Conservation (phyloP, 2,113 vertebrate species). For the Ophthalmotilapia sp. region DNA sequence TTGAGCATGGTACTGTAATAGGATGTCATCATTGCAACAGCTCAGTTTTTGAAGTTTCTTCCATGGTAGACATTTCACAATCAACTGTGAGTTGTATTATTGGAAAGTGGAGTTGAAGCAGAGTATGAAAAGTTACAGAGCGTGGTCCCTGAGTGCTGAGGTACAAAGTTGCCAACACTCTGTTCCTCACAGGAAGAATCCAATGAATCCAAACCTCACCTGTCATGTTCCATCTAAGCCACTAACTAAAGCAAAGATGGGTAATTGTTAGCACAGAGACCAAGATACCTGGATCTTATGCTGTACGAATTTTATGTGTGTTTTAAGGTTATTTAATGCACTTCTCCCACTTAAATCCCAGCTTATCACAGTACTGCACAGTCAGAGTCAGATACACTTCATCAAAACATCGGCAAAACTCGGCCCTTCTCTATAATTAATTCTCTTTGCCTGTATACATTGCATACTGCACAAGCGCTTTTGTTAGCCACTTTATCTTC, state of each 20-base stretch:
- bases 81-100: background rate
- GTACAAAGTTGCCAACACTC: background rate
- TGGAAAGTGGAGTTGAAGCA: background rate
- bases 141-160: background rate
- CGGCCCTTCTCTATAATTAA: slow-evolving; percentile 35
- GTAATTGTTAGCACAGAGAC: background rate
- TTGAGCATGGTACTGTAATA: background rate
- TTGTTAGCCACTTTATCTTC: slow-evolving; percentile 21
- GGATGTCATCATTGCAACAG: background rate
- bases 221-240: background rate
- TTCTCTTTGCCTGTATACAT: slow-evolving; percentile 11
- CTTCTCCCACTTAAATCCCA: background rate
- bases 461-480: background rate
- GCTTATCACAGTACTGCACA: slow-evolving; percentile 16
- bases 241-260: background rate
- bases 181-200: background rate
- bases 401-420: background rate
- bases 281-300: background rate
- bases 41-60: background rate
- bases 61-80: background rate
- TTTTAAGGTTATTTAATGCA: background rate
- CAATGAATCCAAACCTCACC: background rate
- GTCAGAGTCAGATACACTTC: background rate
- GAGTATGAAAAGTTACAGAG: background rate
- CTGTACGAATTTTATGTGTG: background rate